Evolutionary conservation across 2,797 vertebrate genomes (phyloP).

Genomic region (Gymnothorax reevesii): DNA sequence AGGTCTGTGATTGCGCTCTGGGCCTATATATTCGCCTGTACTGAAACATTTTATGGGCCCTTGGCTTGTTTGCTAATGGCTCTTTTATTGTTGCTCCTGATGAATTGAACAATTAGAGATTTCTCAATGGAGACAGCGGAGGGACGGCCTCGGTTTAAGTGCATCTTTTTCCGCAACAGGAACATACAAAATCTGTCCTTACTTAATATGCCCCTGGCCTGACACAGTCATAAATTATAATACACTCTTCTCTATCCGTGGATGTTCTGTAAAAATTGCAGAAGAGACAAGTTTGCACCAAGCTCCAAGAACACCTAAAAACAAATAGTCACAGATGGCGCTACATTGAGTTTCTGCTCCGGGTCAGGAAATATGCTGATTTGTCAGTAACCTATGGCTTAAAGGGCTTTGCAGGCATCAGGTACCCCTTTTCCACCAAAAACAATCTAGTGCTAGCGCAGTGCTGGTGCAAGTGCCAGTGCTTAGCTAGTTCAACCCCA

Average conservation of each 20-base stretch:
- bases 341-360: neutral
- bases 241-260: neutral
- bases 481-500: too few relatives aligned
- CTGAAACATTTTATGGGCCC: neutral
- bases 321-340: neutral
- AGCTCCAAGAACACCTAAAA: neutral
- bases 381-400: too few relatives aligned
- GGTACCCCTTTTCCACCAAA: too few relatives aligned
- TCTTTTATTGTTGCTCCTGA: neutral
- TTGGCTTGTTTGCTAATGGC: neutral
- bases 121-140: neutral
- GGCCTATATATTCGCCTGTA: neutral
- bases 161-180: slow-evolving; percentile 63
- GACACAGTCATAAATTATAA: neutral
- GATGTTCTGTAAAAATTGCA: neutral
- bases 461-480: too few relatives aligned
- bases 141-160: slow-evolving; percentile 30
- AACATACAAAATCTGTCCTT: neutral
- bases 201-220: neutral
- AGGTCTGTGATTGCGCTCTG: neutral
- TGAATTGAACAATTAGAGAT: neutral
- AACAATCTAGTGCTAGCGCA: too few relatives aligned
- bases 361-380: neutral
- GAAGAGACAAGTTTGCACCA: neutral
- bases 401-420: too few relatives aligned